phyloP scores from a whole-genome alignment of 2,113 vertebrate genomes.

The Oncorhynchus tshawytscha region DNA sequence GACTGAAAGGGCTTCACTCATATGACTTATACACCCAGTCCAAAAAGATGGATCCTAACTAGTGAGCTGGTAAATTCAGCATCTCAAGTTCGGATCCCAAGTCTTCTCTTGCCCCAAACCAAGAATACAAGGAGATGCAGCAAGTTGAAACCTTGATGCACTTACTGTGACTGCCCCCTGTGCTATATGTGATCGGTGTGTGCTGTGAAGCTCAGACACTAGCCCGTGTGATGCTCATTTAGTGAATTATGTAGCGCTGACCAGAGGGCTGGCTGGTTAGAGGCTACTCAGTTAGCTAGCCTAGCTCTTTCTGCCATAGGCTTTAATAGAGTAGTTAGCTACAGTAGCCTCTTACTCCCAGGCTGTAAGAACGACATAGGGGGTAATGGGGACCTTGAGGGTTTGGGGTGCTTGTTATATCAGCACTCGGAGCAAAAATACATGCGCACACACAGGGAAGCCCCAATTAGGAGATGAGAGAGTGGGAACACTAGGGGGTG shows the following conservation, averaged over 20 bases:
- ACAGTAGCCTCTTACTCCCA: slow-evolving; percentile 53
- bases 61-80: too few species aligned
- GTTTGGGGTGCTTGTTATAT: slow-evolving; percentile 60
- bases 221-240: slow-evolving; percentile 65
- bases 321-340: too few species aligned
- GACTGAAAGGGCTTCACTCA: too few species aligned
- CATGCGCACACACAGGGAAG: slow-evolving; percentile 33
- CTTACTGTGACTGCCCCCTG: neutral
- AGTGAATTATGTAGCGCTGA: slow-evolving; percentile 70
- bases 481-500: slow-evolving; percentile 36
- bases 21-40: too few species aligned
- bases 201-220: slow-evolving; percentile 41
- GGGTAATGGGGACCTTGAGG: slow-evolving; percentile 25
- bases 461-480: slow-evolving; percentile 54
- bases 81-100: too few species aligned
- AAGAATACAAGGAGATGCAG: slow-evolving; percentile 30
- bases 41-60: too few species aligned
- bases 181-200: slow-evolving; percentile 17
- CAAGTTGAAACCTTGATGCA: slow-evolving; percentile 59
- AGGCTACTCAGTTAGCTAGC: slow-evolving; percentile 58
- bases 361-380: slow-evolving; percentile 14
- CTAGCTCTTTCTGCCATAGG: slow-evolving; percentile 33
- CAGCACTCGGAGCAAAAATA: too few species aligned
- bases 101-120: neutral
- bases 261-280: slow-evolving; percentile 62